These are phyloP conservation scores for Acromyrmex heyeri DNA, from an alignment of 1,140 invertebrate species.

Conservation along the genomic window DNA sequence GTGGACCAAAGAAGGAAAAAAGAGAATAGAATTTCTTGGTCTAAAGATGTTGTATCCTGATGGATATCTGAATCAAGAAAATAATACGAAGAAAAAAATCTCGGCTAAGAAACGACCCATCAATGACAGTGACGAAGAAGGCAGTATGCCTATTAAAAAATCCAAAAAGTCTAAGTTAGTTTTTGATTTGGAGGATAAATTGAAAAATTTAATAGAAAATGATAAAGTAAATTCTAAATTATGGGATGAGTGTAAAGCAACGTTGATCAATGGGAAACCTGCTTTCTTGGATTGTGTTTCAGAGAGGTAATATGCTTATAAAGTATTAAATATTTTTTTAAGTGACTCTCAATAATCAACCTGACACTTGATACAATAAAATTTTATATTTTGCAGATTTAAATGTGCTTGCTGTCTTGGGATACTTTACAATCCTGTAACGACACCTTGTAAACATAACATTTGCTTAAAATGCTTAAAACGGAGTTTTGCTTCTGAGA, in stretches of 20 bases:
- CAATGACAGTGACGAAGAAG: constrained; percentile 55
- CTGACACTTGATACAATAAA: constrained; percentile 52
- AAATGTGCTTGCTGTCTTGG: constrained; percentile 94
- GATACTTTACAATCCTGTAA: constrained; percentile 91
- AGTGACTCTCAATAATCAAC: background rate
- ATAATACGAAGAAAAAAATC: constrained; percentile 80
- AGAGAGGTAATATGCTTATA: constrained; percentile 81
- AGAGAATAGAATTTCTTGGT: constrained; percentile 81
- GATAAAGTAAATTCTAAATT: constrained; percentile 90
- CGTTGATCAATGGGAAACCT: constrained; percentile 85
- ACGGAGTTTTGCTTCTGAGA: constrained; percentile 90
- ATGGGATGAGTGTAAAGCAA: constrained; percentile 89
- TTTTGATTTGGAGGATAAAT: constrained; percentile 86
- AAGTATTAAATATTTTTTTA: background rate
- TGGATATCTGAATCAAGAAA: constrained; percentile 90
- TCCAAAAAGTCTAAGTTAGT: constrained; percentile 81
- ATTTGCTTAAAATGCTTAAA: constrained; percentile 91
- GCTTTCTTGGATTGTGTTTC: constrained; percentile 73
- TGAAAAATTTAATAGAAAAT: constrained; percentile 87
- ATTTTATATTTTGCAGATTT: constrained; percentile 87
- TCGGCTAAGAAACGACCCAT: constrained; percentile 72
- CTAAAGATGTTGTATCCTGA: constrained; percentile 89
- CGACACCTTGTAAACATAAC: constrained; percentile 92
- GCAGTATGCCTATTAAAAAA: constrained; percentile 64
- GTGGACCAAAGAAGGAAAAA: constrained; percentile 92